phyloP scores from a whole-genome alignment of 2,888 invertebrate genomes.

The Ormyrus thymus region DNA sequence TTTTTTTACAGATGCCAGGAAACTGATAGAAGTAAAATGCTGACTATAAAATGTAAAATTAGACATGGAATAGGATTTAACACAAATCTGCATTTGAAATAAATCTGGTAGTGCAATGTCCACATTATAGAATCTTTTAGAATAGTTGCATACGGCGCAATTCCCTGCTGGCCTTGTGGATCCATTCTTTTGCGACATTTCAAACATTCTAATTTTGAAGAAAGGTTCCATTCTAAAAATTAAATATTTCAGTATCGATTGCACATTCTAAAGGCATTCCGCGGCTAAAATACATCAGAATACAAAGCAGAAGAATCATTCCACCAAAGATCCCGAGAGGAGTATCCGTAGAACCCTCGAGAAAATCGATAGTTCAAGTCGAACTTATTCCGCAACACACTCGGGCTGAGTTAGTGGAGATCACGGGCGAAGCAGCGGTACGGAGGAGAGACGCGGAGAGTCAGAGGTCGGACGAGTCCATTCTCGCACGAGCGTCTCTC shows the following conservation, averaged over 20 bases:
- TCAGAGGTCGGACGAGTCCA: conserved; percentile 46
- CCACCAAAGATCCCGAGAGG: too few relatives aligned
- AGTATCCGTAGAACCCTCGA: too few relatives aligned
- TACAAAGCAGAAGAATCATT: too few relatives aligned
- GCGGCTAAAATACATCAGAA: too few relatives aligned
- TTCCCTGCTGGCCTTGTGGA: too few relatives aligned
- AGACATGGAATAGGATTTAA: not conserved
- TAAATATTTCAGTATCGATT: too few relatives aligned
- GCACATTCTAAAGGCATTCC: too few relatives aligned
- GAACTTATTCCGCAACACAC: not conserved
- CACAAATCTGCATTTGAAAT: conserved; percentile 8
- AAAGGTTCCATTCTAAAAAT: too few relatives aligned
- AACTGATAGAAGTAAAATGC: not conserved
- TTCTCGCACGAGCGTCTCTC: not conserved
- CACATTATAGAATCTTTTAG: not conserved
- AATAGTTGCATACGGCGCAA: not conserved
- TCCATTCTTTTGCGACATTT: too few relatives aligned
- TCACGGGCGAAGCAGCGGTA: not conserved
- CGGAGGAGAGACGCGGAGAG: not conserved
- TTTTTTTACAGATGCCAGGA: not conserved
- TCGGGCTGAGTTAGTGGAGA: too few relatives aligned
- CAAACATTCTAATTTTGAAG: too few relatives aligned
- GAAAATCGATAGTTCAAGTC: not conserved
- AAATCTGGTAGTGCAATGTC: not conserved
- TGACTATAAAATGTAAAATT: not conserved